These are phyloP conservation scores for Alexandromys fortis DNA, from an alignment of 2,113 vertebrate genomes.

Conservation along the genomic window DNA sequence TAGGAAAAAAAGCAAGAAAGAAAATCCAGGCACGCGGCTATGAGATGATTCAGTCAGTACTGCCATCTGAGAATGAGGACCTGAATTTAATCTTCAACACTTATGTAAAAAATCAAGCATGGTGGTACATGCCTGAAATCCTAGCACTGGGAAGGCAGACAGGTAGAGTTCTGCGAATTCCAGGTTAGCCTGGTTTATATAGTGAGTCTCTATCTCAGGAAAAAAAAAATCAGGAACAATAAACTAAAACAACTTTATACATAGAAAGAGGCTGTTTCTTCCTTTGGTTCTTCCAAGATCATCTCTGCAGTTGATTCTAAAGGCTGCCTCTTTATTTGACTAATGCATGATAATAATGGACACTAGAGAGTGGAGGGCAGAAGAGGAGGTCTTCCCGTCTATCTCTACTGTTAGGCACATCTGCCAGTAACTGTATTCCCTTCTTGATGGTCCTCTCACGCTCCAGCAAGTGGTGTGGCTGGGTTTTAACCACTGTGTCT, in stretches of 20 bases:
- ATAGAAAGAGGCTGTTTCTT: background rate
- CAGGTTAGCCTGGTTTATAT: background rate
- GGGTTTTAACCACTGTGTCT: background rate
- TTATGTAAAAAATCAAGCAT: background rate
- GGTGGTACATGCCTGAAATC: background rate
- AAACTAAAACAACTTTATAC: background rate
- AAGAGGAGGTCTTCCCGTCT: background rate
- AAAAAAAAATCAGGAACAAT: background rate
- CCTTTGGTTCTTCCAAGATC: background rate
- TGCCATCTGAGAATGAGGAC: background rate
- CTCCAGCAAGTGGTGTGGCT: background rate
- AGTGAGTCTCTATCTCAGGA: background rate
- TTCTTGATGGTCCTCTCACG: background rate
- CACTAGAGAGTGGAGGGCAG: background rate
- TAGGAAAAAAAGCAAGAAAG: too few species aligned
- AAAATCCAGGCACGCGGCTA: background rate
- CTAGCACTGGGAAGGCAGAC: background rate
- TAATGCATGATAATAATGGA: background rate
- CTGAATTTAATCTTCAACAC: background rate
- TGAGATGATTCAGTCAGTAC: background rate
- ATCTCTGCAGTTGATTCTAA: background rate
- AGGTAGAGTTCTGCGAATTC: background rate
- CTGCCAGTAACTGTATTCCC: background rate
- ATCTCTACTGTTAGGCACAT: background rate
- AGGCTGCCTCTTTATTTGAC: background rate